Base-by-base conservation (phyloP, 1,140 invertebrate species). In the Coenobita brevimanus region DNA sequence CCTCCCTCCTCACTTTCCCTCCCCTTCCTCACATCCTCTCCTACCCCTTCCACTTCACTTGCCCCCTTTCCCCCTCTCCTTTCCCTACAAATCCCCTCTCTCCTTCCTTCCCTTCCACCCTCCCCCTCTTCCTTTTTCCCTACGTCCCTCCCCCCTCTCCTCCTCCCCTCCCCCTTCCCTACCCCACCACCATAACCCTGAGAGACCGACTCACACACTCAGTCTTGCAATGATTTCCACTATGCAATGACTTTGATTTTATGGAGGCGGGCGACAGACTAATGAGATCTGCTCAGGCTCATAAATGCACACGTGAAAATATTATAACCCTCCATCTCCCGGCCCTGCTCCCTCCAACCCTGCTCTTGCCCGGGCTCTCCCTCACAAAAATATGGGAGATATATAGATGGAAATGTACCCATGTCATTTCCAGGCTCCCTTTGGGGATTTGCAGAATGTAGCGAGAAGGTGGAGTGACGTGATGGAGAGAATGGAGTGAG, bases 191-290 rank as follows among this genome's bases (percentile, higher is more conserved):
- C 15, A 36, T 46, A 3, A 3, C 36, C 17, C 21, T 33, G 43
- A 78, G 54, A 27, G 17, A 27, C 27, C 30, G 46, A 76, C 54
- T 85, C 54, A 3, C 64, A 38, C 17, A 71, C 62, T 80, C 76
- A 69, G 76, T 79, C 84, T 79, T 73, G 75, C 62, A 71, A 80
- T 87, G 84, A 87, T 87, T 87, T 87, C 84, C 84, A 87, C 76
- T 87, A 87, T 80, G 84, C 84, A 87, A 76, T 87, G 84, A 80
- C 84, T 80, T 80, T 73, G 84, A 87, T 87, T 87, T 87, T 87
- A 87, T 71, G 76, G 84, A 80, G 62, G 64, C 60, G n/a, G 54
- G 84, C 75, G 75, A 87, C 84, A 87, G 75, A 87, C 84, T 87
- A 87, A 87, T 87, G 84, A 87, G 76, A 87, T 87, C 62, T 69